These are phyloP conservation scores for Anoplius nigerrimus DNA, from an alignment of 2,888 invertebrate species.

Conservation along the genomic window DNA sequence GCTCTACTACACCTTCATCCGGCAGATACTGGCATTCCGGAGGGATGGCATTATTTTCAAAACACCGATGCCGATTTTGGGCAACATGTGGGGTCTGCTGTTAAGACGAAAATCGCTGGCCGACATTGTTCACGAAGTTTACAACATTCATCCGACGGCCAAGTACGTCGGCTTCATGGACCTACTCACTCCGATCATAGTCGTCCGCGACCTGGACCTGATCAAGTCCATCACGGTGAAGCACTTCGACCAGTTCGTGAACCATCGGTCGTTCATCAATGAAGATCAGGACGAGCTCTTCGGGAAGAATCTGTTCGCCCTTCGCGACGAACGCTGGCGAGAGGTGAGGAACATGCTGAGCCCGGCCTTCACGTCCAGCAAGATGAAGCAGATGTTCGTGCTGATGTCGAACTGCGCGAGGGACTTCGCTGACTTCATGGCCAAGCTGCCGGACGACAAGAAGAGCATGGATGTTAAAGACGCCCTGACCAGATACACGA, in stretches of 20 bases:
- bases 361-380: constrained; percentile 78
- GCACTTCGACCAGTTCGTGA: constrained; percentile 43
- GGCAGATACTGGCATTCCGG: background rate
- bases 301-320: constrained; percentile 49
- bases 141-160: constrained; percentile 41
- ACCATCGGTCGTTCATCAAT: constrained; percentile 34
- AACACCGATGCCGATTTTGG: constrained; percentile 34
- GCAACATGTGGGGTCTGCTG: constrained; percentile 43
- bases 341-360: constrained; percentile 76
- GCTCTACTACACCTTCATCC: background rate
- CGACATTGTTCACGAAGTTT: constrained; percentile 40
- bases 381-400: constrained; percentile 77
- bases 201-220: constrained; percentile 52
- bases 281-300: constrained; percentile 41
- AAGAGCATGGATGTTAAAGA: constrained; percentile 64
- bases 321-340: constrained; percentile 75
- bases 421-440: constrained; percentile 60
- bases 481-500: constrained; percentile 55
- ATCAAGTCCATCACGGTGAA: constrained; percentile 47
- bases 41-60: background rate
- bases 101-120: constrained; percentile 34
- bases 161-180: constrained; percentile 56
- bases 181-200: constrained; percentile 41
- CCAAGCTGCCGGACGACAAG: constrained; percentile 33
- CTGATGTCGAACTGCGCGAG: constrained; percentile 72